phyloP scores from a whole-genome alignment of 1,140 invertebrate species.

The Drosophila murphyi region DNA sequence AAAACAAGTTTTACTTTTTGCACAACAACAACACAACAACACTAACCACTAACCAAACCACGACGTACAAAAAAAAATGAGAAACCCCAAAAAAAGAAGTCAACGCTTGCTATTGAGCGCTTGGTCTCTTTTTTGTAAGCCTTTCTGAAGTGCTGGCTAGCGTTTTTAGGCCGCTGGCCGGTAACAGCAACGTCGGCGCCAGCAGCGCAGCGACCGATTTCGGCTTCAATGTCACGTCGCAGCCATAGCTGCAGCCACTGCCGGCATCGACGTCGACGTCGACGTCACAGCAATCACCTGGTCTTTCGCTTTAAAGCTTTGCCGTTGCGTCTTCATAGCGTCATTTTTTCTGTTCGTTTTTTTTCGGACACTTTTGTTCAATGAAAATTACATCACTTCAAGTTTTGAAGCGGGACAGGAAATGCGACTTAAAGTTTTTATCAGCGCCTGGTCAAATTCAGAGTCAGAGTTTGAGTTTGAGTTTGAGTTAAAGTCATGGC shows the following conservation, averaged over 20 bases:
- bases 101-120: slow-evolving; percentile 65
- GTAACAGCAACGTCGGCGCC: slow-evolving; percentile 36
- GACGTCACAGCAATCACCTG: slow-evolving; percentile 36
- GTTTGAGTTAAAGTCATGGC: slow-evolving; percentile 6
- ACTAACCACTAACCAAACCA: background rate
- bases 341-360: slow-evolving; percentile 36
- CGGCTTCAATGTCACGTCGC: slow-evolving; percentile 50
- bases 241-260: slow-evolving; percentile 35
- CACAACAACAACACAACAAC: slow-evolving; percentile 32
- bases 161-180: slow-evolving; percentile 72
- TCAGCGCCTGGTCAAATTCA: slow-evolving; percentile 32
- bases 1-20: slow-evolving; percentile 64
- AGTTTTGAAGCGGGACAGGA: slow-evolving; percentile 52
- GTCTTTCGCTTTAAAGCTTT: slow-evolving; percentile 22
- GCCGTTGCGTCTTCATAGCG: slow-evolving; percentile 48
- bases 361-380: slow-evolving; percentile 62
- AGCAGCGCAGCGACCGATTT: slow-evolving; percentile 15
- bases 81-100: slow-evolving; percentile 35
- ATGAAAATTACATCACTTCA: slow-evolving; percentile 64
- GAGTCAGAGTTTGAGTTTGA: background rate
- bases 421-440: slow-evolving; percentile 48
- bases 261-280: slow-evolving; percentile 5
- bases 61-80: slow-evolving; percentile 12
- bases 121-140: slow-evolving; percentile 57
- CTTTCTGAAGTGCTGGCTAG: slow-evolving; percentile 37